Evolutionary conservation across 2,888 invertebrate species (phyloP).

Genomic region (Limnephilus marmoratus): DNA sequence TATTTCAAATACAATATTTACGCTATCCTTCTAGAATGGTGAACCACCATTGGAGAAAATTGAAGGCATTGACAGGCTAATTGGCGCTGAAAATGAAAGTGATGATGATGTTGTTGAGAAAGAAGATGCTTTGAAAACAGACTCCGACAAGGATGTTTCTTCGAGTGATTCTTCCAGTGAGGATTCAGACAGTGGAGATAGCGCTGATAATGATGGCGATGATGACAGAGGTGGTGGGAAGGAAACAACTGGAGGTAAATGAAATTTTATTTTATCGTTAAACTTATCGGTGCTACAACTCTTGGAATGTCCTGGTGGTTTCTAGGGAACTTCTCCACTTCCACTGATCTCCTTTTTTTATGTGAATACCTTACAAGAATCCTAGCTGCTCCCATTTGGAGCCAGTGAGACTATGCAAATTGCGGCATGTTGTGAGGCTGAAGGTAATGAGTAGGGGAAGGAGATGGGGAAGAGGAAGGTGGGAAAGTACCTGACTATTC

Average conservation of each 20-base stretch:
- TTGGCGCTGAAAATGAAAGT: neutral
- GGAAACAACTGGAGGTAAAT: neutral
- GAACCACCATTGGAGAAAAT: conserved; percentile 21
- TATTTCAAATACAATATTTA: too few species aligned
- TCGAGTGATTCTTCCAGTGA: conserved; percentile 24
- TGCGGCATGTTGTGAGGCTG: too few species aligned
- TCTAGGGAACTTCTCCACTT: too few species aligned
- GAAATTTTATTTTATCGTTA: neutral
- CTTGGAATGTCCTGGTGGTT: too few species aligned
- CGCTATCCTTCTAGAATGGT: conserved; percentile 64
- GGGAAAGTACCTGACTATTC: too few species aligned
- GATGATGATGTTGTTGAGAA: neutral
- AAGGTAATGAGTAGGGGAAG: too few species aligned
- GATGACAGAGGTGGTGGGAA: conserved; percentile 40
- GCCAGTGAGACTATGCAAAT: too few species aligned
- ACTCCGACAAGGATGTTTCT: neutral
- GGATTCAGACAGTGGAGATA: conserved; percentile 27
- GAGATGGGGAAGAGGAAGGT: too few species aligned
- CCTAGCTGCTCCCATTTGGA: too few species aligned
- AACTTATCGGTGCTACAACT: too few species aligned
- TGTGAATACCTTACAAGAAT: too few species aligned
- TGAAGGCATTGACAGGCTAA: neutral
- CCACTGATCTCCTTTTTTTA: too few species aligned
- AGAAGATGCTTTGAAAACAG: neutral
- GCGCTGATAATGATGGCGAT: conserved; percentile 19